Base-by-base conservation (phyloP, 1,140 invertebrate species). In the Leptopilina clavipes region DNA sequence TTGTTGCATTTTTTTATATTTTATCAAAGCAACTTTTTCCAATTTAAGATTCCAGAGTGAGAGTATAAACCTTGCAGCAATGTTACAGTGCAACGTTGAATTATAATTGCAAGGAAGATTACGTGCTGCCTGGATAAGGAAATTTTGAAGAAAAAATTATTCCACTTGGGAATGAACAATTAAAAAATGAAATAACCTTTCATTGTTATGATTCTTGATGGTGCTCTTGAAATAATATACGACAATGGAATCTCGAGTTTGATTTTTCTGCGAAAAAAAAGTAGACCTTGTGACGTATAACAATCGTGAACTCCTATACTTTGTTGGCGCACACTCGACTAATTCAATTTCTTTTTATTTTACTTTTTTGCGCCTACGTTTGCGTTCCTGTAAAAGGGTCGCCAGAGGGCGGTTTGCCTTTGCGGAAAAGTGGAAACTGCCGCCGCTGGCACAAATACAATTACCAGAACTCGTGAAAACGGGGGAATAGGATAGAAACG, bases 381-480 rank as follows among this genome's bases (percentile, higher is more conserved):
- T 65, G 59, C 22, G 22, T 65, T 65, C 25, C 59, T 31, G 59
- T 65, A n/a, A 65, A 65, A 22, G 25, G 59, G 59, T 37, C 59
- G 59, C 59, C 19, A 25, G 59, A 65, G 59, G 19, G 59, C 19
- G 59, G 59, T 65, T n/a, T 19, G 59, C 22, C 59, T 65, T 65
- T 65, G 25, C 59, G 59, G 59, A 65, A 65, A 73, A 31, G 44
- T 73, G 45, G 72, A 74, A 74, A 65, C 45, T 65, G 52, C 44
- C 72, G 72, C 56, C 65, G 37, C 17, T 45, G 54, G 73, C 52
- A 43, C 18, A 44, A 65, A 74, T 74, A 70, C 43, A 70, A 74
- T 74, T 74, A 65, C 56, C 19, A 65, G 44, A 74, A 65, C 73
- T 74, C 37, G 54, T 74, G 54, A 31, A 65, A 65, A 59, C 3